Percentiles rank a stretch among this genome's conserved stretches.
phyloP scores from a whole-genome alignment of 2,797 vertebrate species.

The Malacoraja senta region DNA sequence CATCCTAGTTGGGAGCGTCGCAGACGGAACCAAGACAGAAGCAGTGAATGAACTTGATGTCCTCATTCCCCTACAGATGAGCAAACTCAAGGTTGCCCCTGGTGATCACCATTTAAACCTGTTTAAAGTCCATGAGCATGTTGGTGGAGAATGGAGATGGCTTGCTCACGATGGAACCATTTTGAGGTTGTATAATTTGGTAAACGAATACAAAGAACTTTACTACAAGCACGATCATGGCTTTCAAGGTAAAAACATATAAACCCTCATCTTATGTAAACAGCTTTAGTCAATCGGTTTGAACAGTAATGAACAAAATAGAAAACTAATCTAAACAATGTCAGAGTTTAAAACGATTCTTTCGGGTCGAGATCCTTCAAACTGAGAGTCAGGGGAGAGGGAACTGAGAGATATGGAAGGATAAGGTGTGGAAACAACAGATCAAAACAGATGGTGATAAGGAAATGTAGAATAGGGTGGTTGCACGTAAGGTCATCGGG shows the following conservation, averaged over 20 bases:
- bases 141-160: background rate
- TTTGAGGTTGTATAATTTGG: background rate
- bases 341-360: background rate
- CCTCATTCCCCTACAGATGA: background rate
- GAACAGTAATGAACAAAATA: background rate
- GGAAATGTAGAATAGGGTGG: no score
- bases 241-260: background rate
- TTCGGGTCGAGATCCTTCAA: no score
- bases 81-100: background rate
- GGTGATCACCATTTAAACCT: background rate
- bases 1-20: background rate
- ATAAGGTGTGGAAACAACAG: no score
- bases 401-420: no score
- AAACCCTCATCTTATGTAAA: background rate
- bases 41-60: background rate
- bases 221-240: background rate
- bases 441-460: no score
- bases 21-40: background rate
- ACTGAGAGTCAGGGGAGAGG: no score
- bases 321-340: background rate
- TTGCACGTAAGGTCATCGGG: no score
- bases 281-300: background rate
- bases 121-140: background rate
- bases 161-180: background rate
- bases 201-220: background rate